Percentiles rank a stretch among this genome's conserved stretches.
Conservation (phyloP, 2,888 invertebrate species). For the Mycogona germanica region DNA sequence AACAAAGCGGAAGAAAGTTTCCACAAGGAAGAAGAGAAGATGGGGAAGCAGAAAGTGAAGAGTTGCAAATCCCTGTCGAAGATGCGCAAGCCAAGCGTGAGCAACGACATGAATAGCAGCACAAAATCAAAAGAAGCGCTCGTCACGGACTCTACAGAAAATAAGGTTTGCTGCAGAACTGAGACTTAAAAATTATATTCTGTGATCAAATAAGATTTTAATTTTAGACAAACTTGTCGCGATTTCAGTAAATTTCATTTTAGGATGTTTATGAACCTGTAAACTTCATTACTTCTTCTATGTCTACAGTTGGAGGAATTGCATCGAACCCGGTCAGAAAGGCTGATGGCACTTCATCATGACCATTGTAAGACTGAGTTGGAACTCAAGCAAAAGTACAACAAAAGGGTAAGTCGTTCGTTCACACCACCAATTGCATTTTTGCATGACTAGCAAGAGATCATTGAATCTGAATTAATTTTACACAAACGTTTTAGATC, state of each 20-base stretch:
- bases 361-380: slow-evolving; percentile 58
- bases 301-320: slow-evolving; percentile 31
- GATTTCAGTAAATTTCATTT: too few species aligned
- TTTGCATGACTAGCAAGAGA: neutral
- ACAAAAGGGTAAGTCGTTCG: slow-evolving; percentile 45
- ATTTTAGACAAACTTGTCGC: too few species aligned
- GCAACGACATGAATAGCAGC: neutral
- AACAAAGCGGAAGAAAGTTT: slow-evolving; percentile 24
- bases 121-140: neutral
- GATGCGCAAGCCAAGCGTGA: slow-evolving; percentile 10
- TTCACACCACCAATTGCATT: neutral
- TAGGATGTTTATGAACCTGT: too few species aligned
- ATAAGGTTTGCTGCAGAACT: slow-evolving; percentile 21
- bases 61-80: neutral
- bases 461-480: neutral
- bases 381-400: slow-evolving; percentile 69
- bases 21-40: slow-evolving; percentile 17
- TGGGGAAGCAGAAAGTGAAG: slow-evolving; percentile 11
- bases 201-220: too few species aligned
- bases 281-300: neutral
- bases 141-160: slow-evolving; percentile 20
- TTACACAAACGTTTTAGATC: slow-evolving; percentile 27
- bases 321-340: slow-evolving; percentile 31
- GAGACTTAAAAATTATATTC: too few species aligned
- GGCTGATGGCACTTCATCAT: slow-evolving; percentile 27